Conservation (phyloP, 2,113 vertebrate species). For the Pelvicachromis taeniatus region DNA sequence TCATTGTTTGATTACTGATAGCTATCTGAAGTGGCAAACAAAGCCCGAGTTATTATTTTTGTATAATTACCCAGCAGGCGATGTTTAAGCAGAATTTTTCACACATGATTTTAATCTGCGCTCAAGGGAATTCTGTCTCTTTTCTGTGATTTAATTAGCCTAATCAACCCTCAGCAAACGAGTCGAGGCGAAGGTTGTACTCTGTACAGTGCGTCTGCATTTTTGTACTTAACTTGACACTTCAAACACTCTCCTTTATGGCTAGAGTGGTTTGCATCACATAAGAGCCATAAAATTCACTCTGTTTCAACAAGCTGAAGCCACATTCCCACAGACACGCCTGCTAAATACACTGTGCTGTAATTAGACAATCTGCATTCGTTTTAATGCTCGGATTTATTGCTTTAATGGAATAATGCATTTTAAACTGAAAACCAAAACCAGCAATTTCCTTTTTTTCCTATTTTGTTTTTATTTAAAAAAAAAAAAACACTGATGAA, state of each 20-base stretch:
- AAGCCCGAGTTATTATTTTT: neutral
- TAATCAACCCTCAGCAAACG: conserved; percentile 9
- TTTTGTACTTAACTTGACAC: neutral
- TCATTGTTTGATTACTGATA: conserved; percentile 5
- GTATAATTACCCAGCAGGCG: neutral
- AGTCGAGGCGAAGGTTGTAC: neutral
- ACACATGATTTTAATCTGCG: conserved; percentile 7
- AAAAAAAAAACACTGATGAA: neutral
- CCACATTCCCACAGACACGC: neutral
- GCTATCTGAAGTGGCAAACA: conserved; percentile 16
- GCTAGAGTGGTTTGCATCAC: neutral
- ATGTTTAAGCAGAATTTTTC: neutral
- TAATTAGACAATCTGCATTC: neutral
- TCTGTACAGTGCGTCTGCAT: neutral
- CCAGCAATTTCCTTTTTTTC: accelerated
- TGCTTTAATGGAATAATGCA: neutral
- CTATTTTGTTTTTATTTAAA: neutral
- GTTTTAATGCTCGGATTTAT: neutral
- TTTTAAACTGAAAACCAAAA: neutral
- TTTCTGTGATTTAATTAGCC: conserved; percentile 38
- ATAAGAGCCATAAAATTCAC: neutral
- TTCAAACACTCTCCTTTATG: neutral
- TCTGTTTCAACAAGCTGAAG: neutral
- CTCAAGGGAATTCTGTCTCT: conserved; percentile 17
- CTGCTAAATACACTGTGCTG: neutral